Evolutionary conservation across 2,113 vertebrate species (phyloP).

Genomic region (Lophura nycthemera): DNA sequence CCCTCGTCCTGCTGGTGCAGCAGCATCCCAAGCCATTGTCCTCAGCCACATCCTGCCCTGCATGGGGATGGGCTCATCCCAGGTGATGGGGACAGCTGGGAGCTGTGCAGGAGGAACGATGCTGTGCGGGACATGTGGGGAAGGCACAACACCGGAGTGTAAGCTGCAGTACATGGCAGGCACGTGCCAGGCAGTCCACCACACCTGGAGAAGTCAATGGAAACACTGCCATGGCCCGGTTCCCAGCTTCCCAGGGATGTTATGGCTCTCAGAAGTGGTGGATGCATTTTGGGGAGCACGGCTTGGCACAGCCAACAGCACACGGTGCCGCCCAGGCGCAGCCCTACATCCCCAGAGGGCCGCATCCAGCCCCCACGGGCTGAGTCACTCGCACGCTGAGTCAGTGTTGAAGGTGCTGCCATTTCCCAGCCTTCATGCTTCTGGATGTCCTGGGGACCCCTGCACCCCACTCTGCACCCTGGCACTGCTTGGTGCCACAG

Average conservation of each 20-base stretch:
- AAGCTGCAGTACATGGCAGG: not conserved
- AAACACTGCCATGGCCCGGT: not conserved
- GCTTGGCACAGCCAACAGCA: fast-evolving
- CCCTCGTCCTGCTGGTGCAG: not conserved
- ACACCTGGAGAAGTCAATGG: not conserved
- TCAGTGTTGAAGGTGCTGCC: not conserved
- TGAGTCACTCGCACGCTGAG: not conserved
- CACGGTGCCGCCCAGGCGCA: not conserved
- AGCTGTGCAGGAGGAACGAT: not conserved
- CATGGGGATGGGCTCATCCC: not conserved
- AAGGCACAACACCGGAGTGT: not conserved
- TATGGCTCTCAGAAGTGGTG: fast-evolving
- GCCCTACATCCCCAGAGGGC: not conserved
- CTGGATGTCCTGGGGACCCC: fast-evolving
- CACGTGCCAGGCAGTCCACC: not conserved
- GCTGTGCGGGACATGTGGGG: not conserved
- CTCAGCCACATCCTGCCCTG: not conserved
- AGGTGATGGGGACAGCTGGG: not conserved
- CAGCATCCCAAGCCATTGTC: not conserved
- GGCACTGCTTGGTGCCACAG: fast-evolving
- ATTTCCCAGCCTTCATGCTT: fast-evolving
- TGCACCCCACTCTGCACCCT: not conserved
- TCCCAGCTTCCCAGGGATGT: not conserved
- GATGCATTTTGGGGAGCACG: not conserved
- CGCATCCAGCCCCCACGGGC: not conserved